Evolutionary conservation across 2,113 vertebrate species (phyloP).

Genomic region (Heteronetta atricapilla): DNA sequence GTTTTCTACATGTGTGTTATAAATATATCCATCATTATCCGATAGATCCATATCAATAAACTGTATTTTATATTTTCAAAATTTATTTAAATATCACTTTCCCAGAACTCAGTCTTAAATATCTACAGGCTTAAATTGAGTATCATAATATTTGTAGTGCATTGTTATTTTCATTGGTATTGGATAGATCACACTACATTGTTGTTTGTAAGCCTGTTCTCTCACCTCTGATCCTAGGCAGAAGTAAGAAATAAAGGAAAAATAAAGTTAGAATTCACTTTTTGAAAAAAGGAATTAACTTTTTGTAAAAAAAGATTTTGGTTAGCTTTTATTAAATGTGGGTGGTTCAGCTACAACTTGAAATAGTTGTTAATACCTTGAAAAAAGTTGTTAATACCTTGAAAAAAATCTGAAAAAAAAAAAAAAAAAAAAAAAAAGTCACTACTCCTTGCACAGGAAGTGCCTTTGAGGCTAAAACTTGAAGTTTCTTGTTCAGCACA

Average conservation of each 20-base stretch:
- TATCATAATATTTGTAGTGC: background rate
- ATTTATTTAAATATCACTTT: background rate
- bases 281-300: background rate
- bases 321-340: background rate
- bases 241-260: background rate
- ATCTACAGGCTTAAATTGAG: background rate
- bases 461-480: conserved; percentile 15
- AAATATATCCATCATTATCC: background rate
- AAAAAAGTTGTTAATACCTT: background rate
- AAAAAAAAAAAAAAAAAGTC: background rate
- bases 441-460: background rate
- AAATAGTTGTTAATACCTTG: background rate
- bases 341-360: background rate
- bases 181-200: background rate
- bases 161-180: background rate
- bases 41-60: background rate
- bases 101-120: background rate
- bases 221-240: background rate
- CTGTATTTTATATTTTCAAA: background rate
- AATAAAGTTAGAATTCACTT: background rate
- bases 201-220: background rate
- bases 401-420: no score
- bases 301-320: background rate
- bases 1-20: background rate
- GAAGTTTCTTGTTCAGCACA: background rate